phyloP scores from a whole-genome alignment of 2,888 invertebrate genomes.

The Coremacera marginata region DNA sequence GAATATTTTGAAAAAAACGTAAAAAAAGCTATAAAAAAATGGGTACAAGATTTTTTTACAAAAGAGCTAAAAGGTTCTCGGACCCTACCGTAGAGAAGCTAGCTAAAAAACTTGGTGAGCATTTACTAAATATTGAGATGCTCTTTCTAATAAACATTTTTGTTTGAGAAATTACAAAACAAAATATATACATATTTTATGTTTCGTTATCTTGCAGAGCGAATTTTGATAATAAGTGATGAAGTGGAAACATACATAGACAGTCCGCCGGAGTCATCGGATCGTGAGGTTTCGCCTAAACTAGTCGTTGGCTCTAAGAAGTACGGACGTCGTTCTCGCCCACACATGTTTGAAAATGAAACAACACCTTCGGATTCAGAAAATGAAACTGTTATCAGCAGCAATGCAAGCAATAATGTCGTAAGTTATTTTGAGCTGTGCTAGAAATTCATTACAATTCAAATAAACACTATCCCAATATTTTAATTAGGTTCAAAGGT shows the following conservation, averaged over 20 bases:
- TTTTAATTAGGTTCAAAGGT: slow-evolving; percentile 70
- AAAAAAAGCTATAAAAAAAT: slow-evolving; percentile 47
- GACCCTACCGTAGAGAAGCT: slow-evolving; percentile 57
- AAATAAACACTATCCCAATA: not conserved
- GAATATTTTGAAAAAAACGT: not conserved
- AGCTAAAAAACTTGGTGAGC: slow-evolving; percentile 58
- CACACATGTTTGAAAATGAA: slow-evolving; percentile 69
- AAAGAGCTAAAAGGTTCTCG: slow-evolving; percentile 44
- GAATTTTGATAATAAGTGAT: slow-evolving; percentile 60
- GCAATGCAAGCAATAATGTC: slow-evolving; percentile 36
- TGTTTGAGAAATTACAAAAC: not conserved
- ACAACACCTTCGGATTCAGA: slow-evolving; percentile 68
- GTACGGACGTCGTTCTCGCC: slow-evolving; percentile 80
- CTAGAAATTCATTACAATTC: not conserved
- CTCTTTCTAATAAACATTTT: not conserved
- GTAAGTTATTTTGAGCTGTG: slow-evolving; percentile 29
- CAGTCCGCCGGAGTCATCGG: slow-evolving; percentile 72
- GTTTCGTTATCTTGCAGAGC: slow-evolving; percentile 53
- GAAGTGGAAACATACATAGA: slow-evolving; percentile 54
- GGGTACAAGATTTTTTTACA: slow-evolving; percentile 63
- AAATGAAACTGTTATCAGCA: slow-evolving; percentile 34
- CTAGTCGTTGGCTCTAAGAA: slow-evolving; percentile 81
- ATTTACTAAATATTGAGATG: not conserved
- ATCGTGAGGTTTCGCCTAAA: slow-evolving; percentile 80
- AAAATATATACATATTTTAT: not conserved